Percentiles rank a stretch among this genome's conserved stretches.
phyloP scores from a whole-genome alignment of 53 echinoderm and acorn worm genomes.

The Zoroaster sp. region DNA sequence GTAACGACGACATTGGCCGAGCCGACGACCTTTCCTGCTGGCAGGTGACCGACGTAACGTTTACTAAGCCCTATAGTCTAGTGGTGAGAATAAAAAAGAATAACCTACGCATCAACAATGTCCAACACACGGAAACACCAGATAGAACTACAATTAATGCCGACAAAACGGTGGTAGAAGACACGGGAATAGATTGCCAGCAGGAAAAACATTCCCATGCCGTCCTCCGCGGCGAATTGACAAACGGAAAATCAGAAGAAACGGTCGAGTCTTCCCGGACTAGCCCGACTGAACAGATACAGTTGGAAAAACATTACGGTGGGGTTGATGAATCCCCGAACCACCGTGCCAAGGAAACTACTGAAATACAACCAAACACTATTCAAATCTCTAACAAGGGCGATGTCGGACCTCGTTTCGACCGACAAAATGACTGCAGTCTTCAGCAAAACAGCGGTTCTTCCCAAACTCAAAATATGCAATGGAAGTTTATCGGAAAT shows the following conservation, averaged over 20 bases:
- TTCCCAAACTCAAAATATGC: not conserved
- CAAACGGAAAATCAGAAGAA: not conserved
- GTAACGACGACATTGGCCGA: not conserved
- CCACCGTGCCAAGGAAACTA: not conserved
- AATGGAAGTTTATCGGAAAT: not conserved
- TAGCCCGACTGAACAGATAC: not conserved
- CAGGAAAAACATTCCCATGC: no score
- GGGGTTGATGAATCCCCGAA: not conserved
- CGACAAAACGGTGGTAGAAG: not conserved
- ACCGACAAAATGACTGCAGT: not conserved
- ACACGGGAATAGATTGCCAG: not conserved
- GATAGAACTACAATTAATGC: not conserved
- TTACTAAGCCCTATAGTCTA: not conserved
- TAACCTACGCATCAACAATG: not conserved
- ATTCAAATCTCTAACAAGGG: not conserved
- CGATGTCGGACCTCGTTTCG: not conserved
- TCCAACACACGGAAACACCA: not conserved
- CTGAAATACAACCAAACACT: not conserved
- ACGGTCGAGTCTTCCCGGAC: not conserved
- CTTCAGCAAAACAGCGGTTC: not conserved
- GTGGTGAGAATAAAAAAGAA: constrained; percentile 35
- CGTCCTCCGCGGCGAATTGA: no score
- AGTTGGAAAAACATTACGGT: not conserved
- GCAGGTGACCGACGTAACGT: not conserved
- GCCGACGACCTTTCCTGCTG: not conserved